phyloP scores from a whole-genome alignment of 2,113 vertebrate species.

The Zapus hudsonius region DNA sequence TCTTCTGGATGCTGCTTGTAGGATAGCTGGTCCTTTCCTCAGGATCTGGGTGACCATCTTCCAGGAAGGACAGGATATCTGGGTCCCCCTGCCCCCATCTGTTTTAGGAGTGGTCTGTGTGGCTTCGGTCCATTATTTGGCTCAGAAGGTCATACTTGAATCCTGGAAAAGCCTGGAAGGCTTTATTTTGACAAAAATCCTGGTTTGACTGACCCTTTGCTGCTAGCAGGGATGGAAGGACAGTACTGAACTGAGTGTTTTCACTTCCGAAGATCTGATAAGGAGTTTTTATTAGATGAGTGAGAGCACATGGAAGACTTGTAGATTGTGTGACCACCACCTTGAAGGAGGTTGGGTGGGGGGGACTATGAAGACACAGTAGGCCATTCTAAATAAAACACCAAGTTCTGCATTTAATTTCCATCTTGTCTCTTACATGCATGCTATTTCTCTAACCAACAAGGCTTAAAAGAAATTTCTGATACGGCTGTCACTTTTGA shows the following conservation, averaged over 20 bases:
- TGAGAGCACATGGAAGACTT: slow-evolving; percentile 70
- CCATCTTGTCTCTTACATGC: slow-evolving; percentile 77
- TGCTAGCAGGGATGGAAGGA: slow-evolving; percentile 58
- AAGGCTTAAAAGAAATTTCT: slow-evolving; percentile 80
- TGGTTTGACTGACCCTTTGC: slow-evolving; percentile 53
- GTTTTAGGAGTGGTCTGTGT: slow-evolving; percentile 58
- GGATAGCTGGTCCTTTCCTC: slow-evolving; percentile 58
- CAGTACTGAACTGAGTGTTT: slow-evolving; percentile 50
- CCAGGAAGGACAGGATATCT: slow-evolving; percentile 46
- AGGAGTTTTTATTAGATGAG: slow-evolving; percentile 72
- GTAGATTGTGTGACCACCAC: slow-evolving; percentile 64
- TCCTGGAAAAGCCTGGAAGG: slow-evolving; percentile 66
- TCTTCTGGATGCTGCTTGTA: slow-evolving; percentile 79
- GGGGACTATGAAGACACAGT: slow-evolving; percentile 70
- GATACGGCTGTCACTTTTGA: slow-evolving; percentile 83
- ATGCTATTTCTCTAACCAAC: slow-evolving; percentile 72
- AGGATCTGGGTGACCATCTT: slow-evolving; percentile 60
- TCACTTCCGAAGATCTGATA: slow-evolving; percentile 70
- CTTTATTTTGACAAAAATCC: slow-evolving; percentile 48
- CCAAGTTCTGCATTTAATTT: slow-evolving; percentile 78
- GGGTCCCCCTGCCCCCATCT: not conserved
- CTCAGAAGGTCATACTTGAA: slow-evolving; percentile 60
- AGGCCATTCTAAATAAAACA: slow-evolving; percentile 80
- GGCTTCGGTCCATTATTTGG: not conserved
- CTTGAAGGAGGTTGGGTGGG: slow-evolving; percentile 80